Conservation (phyloP, 2,113 vertebrate species). For the Pelecanoides urinatrix region DNA sequence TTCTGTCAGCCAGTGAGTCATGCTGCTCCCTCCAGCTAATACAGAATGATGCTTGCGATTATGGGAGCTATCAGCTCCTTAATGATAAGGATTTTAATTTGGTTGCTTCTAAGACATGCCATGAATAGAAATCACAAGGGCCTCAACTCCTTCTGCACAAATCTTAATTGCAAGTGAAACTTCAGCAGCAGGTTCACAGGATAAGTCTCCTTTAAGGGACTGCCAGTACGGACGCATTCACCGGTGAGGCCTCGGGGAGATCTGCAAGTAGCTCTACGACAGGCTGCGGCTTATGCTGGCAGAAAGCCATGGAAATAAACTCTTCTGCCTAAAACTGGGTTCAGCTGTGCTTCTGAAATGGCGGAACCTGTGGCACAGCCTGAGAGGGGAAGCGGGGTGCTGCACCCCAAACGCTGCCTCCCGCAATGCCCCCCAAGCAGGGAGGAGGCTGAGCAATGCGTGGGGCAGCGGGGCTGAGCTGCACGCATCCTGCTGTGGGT, state of each 20-base stretch:
- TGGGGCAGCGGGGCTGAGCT: rapidly evolving
- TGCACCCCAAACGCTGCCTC: not conserved
- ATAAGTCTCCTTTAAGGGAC: not conserved
- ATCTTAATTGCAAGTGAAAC: conserved; percentile 17
- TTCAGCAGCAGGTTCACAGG: not conserved
- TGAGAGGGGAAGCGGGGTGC: not conserved
- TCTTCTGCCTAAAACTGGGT: not conserved
- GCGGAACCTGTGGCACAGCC: not conserved
- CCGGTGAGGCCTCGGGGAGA: not conserved
- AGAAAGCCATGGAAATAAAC: not conserved
- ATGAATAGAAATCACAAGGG: conserved; percentile 30
- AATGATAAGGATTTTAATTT: conserved; percentile 51
- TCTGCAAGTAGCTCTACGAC: not conserved
- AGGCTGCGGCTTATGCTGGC: not conserved
- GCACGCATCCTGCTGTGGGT: rapidly evolving
- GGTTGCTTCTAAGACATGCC: not conserved
- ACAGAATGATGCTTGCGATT: not conserved
- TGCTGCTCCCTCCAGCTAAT: not conserved
- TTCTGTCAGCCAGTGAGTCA: not conserved
- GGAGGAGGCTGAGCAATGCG: rapidly evolving
- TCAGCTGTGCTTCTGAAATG: not conserved
- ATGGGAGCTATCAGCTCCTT: conserved; percentile 23
- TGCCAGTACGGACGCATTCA: not conserved
- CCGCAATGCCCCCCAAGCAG: not conserved
- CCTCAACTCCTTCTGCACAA: not conserved